Conservation (phyloP, 2,888 invertebrate genomes). For the Timema cristinae region DNA sequence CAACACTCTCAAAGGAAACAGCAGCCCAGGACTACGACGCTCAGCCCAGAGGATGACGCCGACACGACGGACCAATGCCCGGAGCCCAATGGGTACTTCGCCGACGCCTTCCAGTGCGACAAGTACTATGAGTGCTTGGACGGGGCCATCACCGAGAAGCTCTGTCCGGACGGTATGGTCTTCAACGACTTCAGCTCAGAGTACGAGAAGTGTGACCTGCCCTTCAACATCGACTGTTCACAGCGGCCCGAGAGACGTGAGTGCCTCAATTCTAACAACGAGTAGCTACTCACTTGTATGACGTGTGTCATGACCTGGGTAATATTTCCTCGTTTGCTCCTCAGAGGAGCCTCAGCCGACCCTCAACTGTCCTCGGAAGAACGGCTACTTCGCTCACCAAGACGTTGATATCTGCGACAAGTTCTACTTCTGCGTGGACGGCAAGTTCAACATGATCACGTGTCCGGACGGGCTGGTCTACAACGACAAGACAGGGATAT, state of each 20-base stretch:
- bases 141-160: constrained; percentile 66
- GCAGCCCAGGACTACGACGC: constrained; percentile 17
- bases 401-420: constrained; percentile 73
- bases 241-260: constrained; percentile 67
- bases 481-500: constrained; percentile 83
- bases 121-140: constrained; percentile 78
- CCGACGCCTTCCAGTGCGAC: constrained; percentile 82
- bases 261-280: too few species aligned
- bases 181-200: constrained; percentile 80
- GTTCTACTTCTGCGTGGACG: constrained; percentile 87
- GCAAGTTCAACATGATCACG: constrained; percentile 83
- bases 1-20: constrained; percentile 28
- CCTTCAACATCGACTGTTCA: constrained; percentile 80
- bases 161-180: constrained; percentile 86
- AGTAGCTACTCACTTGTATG: too few species aligned
- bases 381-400: constrained; percentile 85
- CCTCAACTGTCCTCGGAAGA: constrained; percentile 71
- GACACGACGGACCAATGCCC: constrained; percentile 64
- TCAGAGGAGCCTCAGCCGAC: constrained; percentile 69
- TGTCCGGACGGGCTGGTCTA: constrained; percentile 85
- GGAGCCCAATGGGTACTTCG: constrained; percentile 76
- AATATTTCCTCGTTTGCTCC: too few species aligned
- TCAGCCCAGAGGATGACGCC: constrained; percentile 37
- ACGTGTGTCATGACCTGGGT: too few species aligned
- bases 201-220: constrained; percentile 83